Base-by-base conservation (phyloP, 2,113 vertebrate species). In the Hiodon alosoides region DNA sequence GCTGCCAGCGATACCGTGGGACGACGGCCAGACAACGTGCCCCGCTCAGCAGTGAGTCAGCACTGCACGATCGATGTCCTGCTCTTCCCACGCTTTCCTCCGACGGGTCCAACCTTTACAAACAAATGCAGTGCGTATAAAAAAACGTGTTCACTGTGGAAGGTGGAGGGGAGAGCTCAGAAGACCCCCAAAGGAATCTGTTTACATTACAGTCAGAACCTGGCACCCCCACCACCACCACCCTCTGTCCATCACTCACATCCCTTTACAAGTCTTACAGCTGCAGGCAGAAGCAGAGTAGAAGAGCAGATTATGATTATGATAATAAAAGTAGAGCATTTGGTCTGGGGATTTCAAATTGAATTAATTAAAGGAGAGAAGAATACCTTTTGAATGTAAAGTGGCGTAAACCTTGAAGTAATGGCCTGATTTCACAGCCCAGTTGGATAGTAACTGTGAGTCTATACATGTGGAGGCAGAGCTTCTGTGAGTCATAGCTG, bases 271-370 rank as follows among this genome's bases (percentile, higher is more conserved):
- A 31, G 31, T 31, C 31, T 31, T 31, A 31, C 31, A 31, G 31
- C 31, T 31, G 31, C 31, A 31, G 31, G 31, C 31, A 31, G 31
- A 31, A 31, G 31, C 1, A 31, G 31, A 31, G 31, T 31, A 31
- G 31, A 31, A 31, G 31, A 31, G 64, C 67, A 69, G n/a, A 68
- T 59, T 68, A 61, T 51, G n/a, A 57, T 50, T 50, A 69, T 61
- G 58, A 75, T 59, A 69, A 61, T 75, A 16, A 68, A 53, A 75
- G 52, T 68, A 69, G 69, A 16, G 60, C 58, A 62, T 60, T n/a
- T 58, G 46, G 17, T 69, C 67, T 50, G 50, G 53, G 53, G 53
- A 59, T 59, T 67, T 16, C 31, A 71, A 57, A 71, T 65, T 66
- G 16, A 57, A 60, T 76, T 50, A 66, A 71, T 57, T 53, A 65